Conservation (phyloP, 1,140 invertebrate genomes). For the Bactericera cockerelli region DNA sequence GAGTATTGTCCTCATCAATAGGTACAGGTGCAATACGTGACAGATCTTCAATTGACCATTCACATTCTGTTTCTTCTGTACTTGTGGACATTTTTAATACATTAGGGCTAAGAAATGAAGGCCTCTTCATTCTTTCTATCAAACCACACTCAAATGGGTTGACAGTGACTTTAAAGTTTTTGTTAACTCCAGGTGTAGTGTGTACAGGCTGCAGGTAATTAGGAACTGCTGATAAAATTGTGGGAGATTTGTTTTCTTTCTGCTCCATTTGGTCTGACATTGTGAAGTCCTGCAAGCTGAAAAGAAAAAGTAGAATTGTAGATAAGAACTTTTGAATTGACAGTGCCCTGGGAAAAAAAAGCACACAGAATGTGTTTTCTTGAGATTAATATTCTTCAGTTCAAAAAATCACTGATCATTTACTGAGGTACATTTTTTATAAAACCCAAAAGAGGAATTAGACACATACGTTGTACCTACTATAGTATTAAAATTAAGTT, state of each 20-base stretch:
- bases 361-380: too few relatives aligned
- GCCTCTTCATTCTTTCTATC: background rate
- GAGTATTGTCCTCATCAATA: constrained; percentile 16
- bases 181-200: background rate
- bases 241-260: constrained; percentile 3
- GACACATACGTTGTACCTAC: too few relatives aligned
- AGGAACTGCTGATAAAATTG: background rate
- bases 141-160: background rate
- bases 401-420: too few relatives aligned
- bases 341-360: too few relatives aligned
- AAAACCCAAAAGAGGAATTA: too few relatives aligned
- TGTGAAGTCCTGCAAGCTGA: background rate
- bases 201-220: background rate
- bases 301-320: too few relatives aligned
- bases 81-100: constrained; percentile 14
- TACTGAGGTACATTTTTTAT: too few relatives aligned
- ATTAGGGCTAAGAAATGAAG: constrained; percentile 11
- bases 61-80: constrained; percentile 11
- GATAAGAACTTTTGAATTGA: too few relatives aligned
- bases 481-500: too few relatives aligned
- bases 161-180: background rate
- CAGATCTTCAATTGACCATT: constrained; percentile 18
- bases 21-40: constrained; percentile 15
- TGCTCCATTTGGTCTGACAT: background rate
- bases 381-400: too few relatives aligned